phyloP scores from a whole-genome alignment of 1,140 invertebrate species.

The Listronotus oregonensis region DNA sequence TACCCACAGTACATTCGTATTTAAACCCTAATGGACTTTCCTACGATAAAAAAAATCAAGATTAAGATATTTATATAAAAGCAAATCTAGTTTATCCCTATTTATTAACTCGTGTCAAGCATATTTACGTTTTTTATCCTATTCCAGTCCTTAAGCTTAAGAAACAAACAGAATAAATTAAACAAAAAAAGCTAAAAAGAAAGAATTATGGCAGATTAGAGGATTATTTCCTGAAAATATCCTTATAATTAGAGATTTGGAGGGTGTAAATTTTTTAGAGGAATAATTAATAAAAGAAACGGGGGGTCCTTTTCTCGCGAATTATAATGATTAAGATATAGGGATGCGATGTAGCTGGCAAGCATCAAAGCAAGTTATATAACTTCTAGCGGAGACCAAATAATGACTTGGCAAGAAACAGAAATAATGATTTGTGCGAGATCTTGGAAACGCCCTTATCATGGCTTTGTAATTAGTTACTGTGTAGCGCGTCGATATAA shows the following conservation, averaged over 20 bases:
- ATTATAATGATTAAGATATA: constrained; percentile 39
- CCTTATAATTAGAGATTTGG: constrained; percentile 24
- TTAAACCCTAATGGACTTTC: too few relatives aligned
- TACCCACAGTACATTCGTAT: too few relatives aligned
- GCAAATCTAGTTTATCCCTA: too few relatives aligned
- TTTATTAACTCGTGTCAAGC: too few relatives aligned
- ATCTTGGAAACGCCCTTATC: constrained; percentile 44
- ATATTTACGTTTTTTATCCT: too few relatives aligned
- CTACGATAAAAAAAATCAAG: too few relatives aligned
- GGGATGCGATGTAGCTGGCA: constrained; percentile 33
- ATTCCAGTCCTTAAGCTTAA: too few relatives aligned
- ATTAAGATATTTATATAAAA: too few relatives aligned
- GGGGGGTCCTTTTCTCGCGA: constrained; percentile 18
- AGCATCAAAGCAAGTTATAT: constrained; percentile 39
- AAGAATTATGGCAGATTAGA: constrained; percentile 31
- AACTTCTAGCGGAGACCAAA: constrained; percentile 30
- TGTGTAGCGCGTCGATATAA: constrained; percentile 37
- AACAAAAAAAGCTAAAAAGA: constrained; percentile 8
- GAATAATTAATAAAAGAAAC: constrained; percentile 37
- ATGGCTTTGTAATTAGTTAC: constrained; percentile 45
- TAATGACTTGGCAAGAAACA: constrained; percentile 37
- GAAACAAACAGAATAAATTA: constrained; percentile 31
- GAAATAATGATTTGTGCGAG: constrained; percentile 43
- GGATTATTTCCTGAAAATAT: constrained; percentile 24
- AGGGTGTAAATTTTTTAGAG: constrained; percentile 29